Evolutionary conservation across 1,140 invertebrate species (phyloP).

Genomic region (Bombus haemorrhoidalis): DNA sequence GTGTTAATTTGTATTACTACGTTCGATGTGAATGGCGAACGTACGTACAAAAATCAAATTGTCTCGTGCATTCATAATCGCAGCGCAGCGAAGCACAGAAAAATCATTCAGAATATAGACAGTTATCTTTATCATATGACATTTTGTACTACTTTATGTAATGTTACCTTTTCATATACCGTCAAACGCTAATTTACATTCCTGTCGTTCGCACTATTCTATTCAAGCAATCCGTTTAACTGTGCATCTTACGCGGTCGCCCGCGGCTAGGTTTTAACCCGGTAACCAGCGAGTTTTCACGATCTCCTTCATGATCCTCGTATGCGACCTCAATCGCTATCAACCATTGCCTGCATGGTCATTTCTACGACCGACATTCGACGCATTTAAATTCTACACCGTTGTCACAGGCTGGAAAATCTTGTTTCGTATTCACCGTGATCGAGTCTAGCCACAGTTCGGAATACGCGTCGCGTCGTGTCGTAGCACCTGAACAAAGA

Average conservation of each 20-base stretch:
- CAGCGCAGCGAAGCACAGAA: too few relatives aligned
- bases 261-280: constrained; percentile 47
- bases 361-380: constrained; percentile 53
- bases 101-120: background rate
- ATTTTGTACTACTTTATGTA: background rate
- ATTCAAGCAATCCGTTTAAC: constrained; percentile 15
- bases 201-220: background rate
- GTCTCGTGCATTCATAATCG: too few relatives aligned
- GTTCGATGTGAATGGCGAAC: background rate
- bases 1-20: background rate
- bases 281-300: constrained; percentile 63
- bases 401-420: constrained; percentile 42
- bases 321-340: constrained; percentile 64
- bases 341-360: constrained; percentile 38
- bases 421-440: constrained; percentile 55
- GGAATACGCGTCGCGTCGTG: too few relatives aligned
- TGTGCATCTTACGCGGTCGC: constrained; percentile 2
- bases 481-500: constrained; percentile 2
- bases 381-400: constrained; percentile 47
- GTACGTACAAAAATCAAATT: background rate
- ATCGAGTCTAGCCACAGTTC: background rate
- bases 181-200: background rate
- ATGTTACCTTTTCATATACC: background rate
- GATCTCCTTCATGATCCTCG: constrained; percentile 52
- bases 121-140: background rate